phyloP scores from a whole-genome alignment of 2,888 invertebrate species.

The Lordiphosa fenestrarum region DNA sequence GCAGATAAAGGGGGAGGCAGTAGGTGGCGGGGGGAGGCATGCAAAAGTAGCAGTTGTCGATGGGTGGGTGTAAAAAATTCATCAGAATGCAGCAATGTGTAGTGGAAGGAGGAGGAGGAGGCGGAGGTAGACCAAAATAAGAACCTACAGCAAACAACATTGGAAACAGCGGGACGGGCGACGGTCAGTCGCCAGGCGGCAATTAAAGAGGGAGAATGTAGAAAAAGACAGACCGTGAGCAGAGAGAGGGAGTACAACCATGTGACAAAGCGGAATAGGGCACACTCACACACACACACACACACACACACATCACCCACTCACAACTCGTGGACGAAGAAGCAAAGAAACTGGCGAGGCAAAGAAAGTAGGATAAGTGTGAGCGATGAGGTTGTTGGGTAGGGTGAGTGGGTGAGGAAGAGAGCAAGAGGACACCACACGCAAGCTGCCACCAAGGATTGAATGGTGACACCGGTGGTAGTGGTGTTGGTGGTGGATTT shows the following conservation, averaged over 20 bases:
- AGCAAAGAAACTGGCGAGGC: constrained; percentile 42
- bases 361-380: constrained; percentile 73
- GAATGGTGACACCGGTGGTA: constrained; percentile 26
- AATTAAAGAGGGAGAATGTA: constrained; percentile 50
- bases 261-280: constrained; percentile 69
- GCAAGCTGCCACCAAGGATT: constrained; percentile 61
- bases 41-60: constrained; percentile 49
- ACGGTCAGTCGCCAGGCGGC: constrained; percentile 69
- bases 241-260: constrained; percentile 27
- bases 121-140: constrained; percentile 59
- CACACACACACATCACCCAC: constrained; percentile 64
- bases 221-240: constrained; percentile 21
- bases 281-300: constrained; percentile 48
- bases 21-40: constrained; percentile 23
- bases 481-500: constrained; percentile 63
- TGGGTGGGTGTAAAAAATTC: constrained; percentile 72
- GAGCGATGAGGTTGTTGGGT: constrained; percentile 42
- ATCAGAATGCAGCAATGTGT: constrained; percentile 43
- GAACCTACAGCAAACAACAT: constrained; percentile 60
- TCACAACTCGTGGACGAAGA: constrained; percentile 40
- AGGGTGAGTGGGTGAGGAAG: constrained; percentile 28
- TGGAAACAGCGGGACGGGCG: constrained; percentile 66
- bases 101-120: constrained; percentile 14
- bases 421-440: constrained; percentile 43
- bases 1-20: constrained; percentile 23